Evolutionary conservation across 37 sponge, comb jelly and placozoan genomes (phyloP), one percentile per base, ranked within the genome.

Genomic region (Chondrilla cf. caribensis): DNA sequence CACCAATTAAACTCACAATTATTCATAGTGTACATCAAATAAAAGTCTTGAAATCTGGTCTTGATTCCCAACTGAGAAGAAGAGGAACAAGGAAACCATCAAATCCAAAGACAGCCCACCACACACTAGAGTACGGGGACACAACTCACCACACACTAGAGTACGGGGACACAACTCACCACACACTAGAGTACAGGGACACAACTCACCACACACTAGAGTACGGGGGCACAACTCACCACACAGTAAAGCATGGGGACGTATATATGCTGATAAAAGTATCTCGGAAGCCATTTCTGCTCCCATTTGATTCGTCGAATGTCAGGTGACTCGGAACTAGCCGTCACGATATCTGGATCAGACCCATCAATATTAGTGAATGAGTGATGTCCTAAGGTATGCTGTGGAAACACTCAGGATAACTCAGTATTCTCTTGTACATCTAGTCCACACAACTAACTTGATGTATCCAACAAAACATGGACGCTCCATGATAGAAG

Each of bases 341-440:
- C 87, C 9, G 97, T 96, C 41, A 83, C 77, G 43, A 97, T 97
- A 67, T 97, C 97, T 5, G 97, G 97, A 65, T 97, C 97, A 58
- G 86, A 84, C 15, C 91, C 89, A 75, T 95, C 96, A 64, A 97
- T 86, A 76, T 97, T 97, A 28, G 97, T 94, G 83, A 92, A 97
- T 4, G 93, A 86, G 47, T 97, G 97, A 38, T 97, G 97, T 3
- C 97, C 97, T 8, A 94, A 42, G 0, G 71, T 70, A 67, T 97
- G 97, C 89, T 97, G 86, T 15, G 57, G 47, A 11, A 40, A 70
- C 24, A 33, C n/a, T n/a, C n/a, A n/a, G 58, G 33, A 33, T 73
- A 37, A 47, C 51, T 47, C 51, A 14, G 51, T 11, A 47, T 47
- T 14, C 51, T 47, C 6, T 11, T 47, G 51, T 47, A 47, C 51